Conservation (phyloP, 2,888 invertebrate genomes). For the Iphiclides podalirius region DNA sequence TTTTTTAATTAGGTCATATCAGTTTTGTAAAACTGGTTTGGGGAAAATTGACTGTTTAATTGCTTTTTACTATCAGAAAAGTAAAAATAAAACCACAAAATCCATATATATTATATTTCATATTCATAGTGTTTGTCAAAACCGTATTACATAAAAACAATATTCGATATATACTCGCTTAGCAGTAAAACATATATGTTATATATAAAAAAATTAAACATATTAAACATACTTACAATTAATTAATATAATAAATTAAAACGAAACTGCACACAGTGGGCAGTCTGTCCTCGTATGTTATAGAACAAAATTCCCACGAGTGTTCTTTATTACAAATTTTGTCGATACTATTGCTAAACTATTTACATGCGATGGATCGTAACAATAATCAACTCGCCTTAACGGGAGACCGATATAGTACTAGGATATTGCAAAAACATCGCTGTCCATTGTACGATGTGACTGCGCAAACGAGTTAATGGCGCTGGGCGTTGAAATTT, state of each 20-base stretch:
- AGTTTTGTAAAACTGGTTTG: no score
- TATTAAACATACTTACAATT: slow-evolving; percentile 6
- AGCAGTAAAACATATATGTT: not conserved
- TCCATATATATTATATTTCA: slow-evolving; percentile 4
- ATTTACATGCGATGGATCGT: not conserved
- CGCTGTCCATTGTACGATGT: no score
- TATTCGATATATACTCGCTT: slow-evolving; percentile 2
- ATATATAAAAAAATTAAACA: slow-evolving; percentile 1
- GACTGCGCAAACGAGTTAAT: not conserved
- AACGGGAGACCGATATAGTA: not conserved
- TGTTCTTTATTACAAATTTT: slow-evolving; percentile 1
- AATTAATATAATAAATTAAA: slow-evolving; percentile 11
- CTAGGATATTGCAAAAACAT: not conserved
- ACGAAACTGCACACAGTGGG: slow-evolving; percentile 6
- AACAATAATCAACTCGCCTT: not conserved
- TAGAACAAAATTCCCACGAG: not conserved
- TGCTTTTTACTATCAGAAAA: no score
- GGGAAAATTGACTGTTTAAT: no score
- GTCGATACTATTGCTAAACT: not conserved
- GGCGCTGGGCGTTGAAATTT: not conserved
- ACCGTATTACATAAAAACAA: slow-evolving; percentile 18
- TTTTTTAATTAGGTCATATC: no score
- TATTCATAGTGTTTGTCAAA: slow-evolving; percentile 11
- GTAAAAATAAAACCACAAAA: slow-evolving; percentile 7
- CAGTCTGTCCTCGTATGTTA: not conserved